Base-by-base conservation (phyloP, 2,113 vertebrate species). In the Chlamydotis undulata region DNA sequence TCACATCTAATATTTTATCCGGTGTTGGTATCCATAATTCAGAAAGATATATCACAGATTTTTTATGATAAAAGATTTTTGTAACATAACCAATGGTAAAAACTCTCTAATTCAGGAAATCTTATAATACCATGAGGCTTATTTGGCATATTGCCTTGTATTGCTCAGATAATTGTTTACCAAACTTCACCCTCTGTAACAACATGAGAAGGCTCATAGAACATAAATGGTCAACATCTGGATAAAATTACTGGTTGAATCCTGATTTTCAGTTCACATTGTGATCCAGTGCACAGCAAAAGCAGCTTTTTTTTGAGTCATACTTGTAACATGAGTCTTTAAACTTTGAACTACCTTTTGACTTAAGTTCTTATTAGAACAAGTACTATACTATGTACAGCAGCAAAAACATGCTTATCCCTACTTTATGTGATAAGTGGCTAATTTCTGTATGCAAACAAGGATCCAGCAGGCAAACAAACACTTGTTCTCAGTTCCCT, bases 241-340 rank as follows among this genome's bases (percentile, higher is more conserved):
- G n/a, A n/a, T 88, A 47, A 55, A 73, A 63, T 76, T 60, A 33
- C 6, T 43, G 16, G 7, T 67, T 35, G 50, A 87, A 81, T 60
- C 29, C 29, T 1, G 0, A 60, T 49, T 64, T 74, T 73, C 21
- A 78, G 37, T 52, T 87, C 45, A 78, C 4, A 33, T 7, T 1
- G 17, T 56, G 7, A 73, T 49, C 25, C 41, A 60, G 7, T 50
- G 47, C 5, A 0, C 35, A 56, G 45, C 45, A 83, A 68, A 81
- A 55, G 12, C 23, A 2, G 0, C 2, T 0, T n/a, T 10, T 85
- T 85, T 61, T 45, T 8, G 3, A 35, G 18, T 39, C 37, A 10
- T 59, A 64, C 67, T 87, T 83, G 83, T 53, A n/a, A 35, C 52
- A 11, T 39, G 12, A 29, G 6, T 69, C 22, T 68, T 94, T 83